A percentile compares a stretch with the other conserved stretches of the same genome.
phyloP scores from a whole-genome alignment of 2,888 invertebrate genomes.

The Drosophila conformis region DNA sequence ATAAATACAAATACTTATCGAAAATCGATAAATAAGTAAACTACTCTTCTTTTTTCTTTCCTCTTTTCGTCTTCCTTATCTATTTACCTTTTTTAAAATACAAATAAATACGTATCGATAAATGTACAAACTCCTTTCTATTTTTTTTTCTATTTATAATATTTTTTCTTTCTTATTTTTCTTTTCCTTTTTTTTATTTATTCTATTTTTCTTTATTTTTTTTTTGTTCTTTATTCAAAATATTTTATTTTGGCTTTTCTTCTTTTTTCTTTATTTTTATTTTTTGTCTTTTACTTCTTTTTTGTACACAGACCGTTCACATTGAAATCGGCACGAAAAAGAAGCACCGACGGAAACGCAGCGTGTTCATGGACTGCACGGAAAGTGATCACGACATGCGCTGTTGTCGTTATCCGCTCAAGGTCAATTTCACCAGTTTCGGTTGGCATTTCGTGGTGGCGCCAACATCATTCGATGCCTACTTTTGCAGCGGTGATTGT shows the following conservation, averaged over 20 bases:
- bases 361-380: conserved; percentile 93
- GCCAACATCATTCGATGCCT: conserved; percentile 96
- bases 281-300: neutral
- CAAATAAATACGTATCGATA: neutral
- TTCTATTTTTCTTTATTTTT: too few species aligned
- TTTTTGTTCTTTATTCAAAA: too few species aligned
- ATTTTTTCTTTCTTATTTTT: too few species aligned
- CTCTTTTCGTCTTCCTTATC: neutral
- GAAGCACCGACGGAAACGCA: conserved; percentile 88
- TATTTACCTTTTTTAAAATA: neutral
- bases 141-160: neutral
- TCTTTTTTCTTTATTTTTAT: neutral
- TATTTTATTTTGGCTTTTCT: conserved; percentile 7
- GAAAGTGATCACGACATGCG: conserved; percentile 90
- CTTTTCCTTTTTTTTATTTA: too few species aligned
- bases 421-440: conserved; percentile 94
- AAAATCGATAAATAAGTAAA: neutral
- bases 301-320: conserved; percentile 78
- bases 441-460: conserved; percentile 99
- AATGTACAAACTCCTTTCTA: neutral
- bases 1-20: neutral
- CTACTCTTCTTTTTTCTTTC: neutral
- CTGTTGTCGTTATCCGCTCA: conserved; percentile 97
- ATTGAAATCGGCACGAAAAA: conserved; percentile 83
- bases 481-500: conserved; percentile 98